Evolutionary conservation across 2,797 vertebrate species (phyloP).

Genomic region (Eidolon dupreanum): DNA sequence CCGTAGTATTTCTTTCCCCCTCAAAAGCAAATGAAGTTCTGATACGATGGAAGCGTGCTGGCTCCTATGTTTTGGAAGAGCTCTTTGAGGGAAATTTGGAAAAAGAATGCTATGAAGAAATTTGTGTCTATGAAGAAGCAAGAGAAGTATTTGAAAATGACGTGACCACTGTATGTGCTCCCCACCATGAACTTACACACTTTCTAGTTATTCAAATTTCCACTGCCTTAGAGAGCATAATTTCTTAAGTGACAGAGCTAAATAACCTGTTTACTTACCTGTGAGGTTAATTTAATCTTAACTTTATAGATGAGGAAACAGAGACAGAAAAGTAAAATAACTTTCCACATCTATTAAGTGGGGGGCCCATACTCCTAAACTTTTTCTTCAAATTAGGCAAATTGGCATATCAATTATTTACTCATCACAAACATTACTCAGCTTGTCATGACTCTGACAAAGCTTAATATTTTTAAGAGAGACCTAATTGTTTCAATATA

Average conservation of each 20-base stretch:
- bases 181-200: neutral
- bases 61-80: conserved; percentile 90
- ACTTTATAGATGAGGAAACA: neutral
- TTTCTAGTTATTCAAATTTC: neutral
- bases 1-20: conserved; percentile 87
- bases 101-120: conserved; percentile 93
- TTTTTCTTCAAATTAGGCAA: neutral
- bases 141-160: conserved; percentile 91
- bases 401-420: neutral
- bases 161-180: conserved; percentile 84
- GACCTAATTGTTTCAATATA: neutral
- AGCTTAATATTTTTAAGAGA: neutral
- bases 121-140: conserved; percentile 91
- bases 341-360: too few relatives aligned
- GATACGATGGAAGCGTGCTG: conserved; percentile 87
- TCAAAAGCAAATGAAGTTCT: conserved; percentile 83
- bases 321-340: neutral
- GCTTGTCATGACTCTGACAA: neutral
- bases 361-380: too few relatives aligned
- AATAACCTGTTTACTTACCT: neutral
- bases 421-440: neutral
- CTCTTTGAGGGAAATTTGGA: conserved; percentile 92
- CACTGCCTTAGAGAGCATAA: neutral
- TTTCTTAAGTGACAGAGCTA: neutral
- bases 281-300: neutral